phyloP scores from a whole-genome alignment of 2,797 vertebrate genomes.

The Phyllotis vaccarum region DNA sequence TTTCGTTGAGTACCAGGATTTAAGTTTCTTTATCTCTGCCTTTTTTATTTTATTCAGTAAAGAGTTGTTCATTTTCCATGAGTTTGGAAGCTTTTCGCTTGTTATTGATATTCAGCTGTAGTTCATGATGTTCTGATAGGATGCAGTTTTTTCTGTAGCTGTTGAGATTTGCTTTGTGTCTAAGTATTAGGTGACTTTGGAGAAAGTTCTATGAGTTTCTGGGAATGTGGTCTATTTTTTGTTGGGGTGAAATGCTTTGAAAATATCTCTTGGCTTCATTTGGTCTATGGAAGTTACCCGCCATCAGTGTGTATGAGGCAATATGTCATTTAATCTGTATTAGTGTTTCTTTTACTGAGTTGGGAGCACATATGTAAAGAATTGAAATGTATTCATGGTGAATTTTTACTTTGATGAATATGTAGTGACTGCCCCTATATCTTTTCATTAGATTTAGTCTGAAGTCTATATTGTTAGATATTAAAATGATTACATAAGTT shows the following conservation, averaged over 20 bases:
- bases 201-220: background rate
- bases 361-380: background rate
- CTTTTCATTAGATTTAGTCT: background rate
- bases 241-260: background rate
- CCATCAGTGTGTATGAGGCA: background rate
- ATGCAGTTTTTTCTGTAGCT: background rate
- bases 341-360: background rate
- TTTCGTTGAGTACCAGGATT: background rate
- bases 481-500: background rate
- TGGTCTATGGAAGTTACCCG: background rate
- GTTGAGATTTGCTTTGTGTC: background rate
- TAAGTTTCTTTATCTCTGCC: no score
- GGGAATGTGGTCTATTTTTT: background rate
- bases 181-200: background rate
- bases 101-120: no score
- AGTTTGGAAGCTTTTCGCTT: no score
- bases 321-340: background rate
- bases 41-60: no score
- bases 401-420: background rate
- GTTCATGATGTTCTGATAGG: no score
- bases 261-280: background rate
- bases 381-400: background rate
- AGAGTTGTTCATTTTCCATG: no score
- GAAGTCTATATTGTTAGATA: background rate
- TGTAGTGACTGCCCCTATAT: background rate